A percentile compares a stretch with the other conserved stretches of the same genome.
Conservation (phyloP, 2,797 vertebrate species). For the Sphenodon punctatus region DNA sequence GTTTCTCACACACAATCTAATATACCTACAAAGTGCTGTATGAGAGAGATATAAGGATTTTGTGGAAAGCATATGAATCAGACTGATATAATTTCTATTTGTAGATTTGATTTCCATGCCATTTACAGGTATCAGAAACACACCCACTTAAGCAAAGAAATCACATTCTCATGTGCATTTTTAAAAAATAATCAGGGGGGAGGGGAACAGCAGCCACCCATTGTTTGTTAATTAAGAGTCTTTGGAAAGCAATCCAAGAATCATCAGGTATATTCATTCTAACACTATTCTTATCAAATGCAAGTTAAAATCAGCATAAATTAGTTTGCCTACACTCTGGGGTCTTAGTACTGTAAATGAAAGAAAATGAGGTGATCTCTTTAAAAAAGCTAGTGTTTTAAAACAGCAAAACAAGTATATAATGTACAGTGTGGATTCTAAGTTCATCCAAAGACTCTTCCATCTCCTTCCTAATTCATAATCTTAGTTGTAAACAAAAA, state of each 20-base stretch:
- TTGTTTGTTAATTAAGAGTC: background rate
- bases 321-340: background rate
- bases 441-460: background rate
- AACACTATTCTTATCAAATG: background rate
- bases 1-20: background rate
- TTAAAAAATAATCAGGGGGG: background rate
- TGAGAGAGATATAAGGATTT: accelerated
- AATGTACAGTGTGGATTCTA: background rate
- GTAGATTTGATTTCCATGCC: background rate
- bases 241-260: background rate
- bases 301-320: background rate
- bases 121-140: background rate
- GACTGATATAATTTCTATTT: background rate
- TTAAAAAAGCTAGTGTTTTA: background rate
- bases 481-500: background rate
- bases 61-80: background rate
- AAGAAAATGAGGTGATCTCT: background rate
- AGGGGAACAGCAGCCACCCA: background rate
- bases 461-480: background rate
- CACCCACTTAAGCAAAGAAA: background rate
- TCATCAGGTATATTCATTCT: background rate
- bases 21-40: background rate
- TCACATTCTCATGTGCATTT: background rate
- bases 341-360: background rate
- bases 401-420: background rate